Evolutionary conservation across 2,797 vertebrate genomes (phyloP).

Genomic region (Sebastes kiyomatsui): DNA sequence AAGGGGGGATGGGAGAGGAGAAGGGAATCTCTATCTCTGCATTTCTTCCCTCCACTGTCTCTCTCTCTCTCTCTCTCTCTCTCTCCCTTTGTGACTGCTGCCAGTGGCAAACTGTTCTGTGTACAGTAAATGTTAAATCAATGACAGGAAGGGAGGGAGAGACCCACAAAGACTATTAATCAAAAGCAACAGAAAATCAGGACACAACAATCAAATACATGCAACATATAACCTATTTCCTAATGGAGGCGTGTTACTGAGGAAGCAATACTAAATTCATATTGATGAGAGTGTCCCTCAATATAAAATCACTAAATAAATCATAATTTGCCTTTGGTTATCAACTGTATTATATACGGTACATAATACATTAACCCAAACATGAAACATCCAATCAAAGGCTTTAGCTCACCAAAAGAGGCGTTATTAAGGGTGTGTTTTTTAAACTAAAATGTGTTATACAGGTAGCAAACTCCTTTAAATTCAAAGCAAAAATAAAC

Average conservation of each 20-base stretch:
- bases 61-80: neutral
- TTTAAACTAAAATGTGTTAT: no score
- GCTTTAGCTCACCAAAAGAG: neutral
- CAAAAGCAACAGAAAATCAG: neutral
- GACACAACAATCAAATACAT: slow-evolving; percentile 1
- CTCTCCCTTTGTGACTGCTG: slow-evolving; percentile 20
- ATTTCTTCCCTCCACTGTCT: slow-evolving; percentile 1
- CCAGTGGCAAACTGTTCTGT: slow-evolving; percentile 41
- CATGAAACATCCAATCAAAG: slow-evolving; percentile 10
- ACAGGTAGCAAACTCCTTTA: no score
- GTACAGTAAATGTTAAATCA: slow-evolving; percentile 50
- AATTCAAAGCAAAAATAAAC: no score
- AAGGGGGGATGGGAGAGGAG: slow-evolving; percentile 44
- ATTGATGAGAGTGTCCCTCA: slow-evolving; percentile 6
- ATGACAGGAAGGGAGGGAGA: neutral
- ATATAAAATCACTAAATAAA: slow-evolving; percentile 37
- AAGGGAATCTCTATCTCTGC: slow-evolving; percentile 63
- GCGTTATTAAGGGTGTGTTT: neutral
- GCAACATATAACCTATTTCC: neutral
- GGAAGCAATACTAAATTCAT: neutral
- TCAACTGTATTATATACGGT: neutral
- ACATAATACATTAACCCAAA: slow-evolving; percentile 29
- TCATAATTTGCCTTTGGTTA: slow-evolving; percentile 20
- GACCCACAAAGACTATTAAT: slow-evolving; percentile 1
- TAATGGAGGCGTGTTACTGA: neutral